Evolutionary conservation across 2,888 invertebrate species (phyloP).

Genomic region (Andrena haemorrhoa): DNA sequence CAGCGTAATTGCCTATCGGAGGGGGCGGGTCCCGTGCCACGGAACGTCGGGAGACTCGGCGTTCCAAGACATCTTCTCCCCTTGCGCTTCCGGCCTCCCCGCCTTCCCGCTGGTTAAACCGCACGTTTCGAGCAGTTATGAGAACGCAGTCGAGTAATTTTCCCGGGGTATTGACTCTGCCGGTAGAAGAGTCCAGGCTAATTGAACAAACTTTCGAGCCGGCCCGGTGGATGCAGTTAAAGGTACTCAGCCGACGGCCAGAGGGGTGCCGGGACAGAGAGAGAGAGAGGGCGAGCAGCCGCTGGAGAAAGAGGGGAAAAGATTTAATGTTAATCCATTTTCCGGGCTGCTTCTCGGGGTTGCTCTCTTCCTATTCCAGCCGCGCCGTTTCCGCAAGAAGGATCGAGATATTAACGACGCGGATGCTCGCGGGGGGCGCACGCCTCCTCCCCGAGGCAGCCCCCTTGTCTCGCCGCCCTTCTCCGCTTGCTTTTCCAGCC

Average conservation of each 20-base stretch:
- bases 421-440: slow-evolving; percentile 43
- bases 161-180: slow-evolving; percentile 78
- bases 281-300: slow-evolving; percentile 9
- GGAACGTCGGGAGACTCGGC: slow-evolving; percentile 6
- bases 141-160: slow-evolving; percentile 77
- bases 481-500: slow-evolving; percentile 30
- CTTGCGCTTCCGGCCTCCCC: background rate
- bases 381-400: slow-evolving; percentile 39
- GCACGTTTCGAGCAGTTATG: slow-evolving; percentile 64
- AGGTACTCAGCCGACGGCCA: slow-evolving; percentile 54
- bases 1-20: slow-evolving; percentile 46
- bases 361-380: slow-evolving; percentile 44
- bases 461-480: background rate
- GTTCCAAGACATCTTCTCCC: slow-evolving; percentile 32
- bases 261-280: slow-evolving; percentile 4
- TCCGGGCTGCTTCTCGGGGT: slow-evolving; percentile 59
- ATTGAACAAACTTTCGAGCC: slow-evolving; percentile 79
- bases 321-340: slow-evolving; percentile 79
- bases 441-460: background rate
- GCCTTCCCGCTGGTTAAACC: slow-evolving; percentile 41
- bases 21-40: slow-evolving; percentile 5
- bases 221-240: slow-evolving; percentile 68
- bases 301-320: slow-evolving; percentile 51
- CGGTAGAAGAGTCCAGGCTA: slow-evolving; percentile 73
- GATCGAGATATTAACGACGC: slow-evolving; percentile 59